Evolutionary conservation across 2,113 vertebrate genomes (phyloP).

Genomic region (Empidonax alnorum): DNA sequence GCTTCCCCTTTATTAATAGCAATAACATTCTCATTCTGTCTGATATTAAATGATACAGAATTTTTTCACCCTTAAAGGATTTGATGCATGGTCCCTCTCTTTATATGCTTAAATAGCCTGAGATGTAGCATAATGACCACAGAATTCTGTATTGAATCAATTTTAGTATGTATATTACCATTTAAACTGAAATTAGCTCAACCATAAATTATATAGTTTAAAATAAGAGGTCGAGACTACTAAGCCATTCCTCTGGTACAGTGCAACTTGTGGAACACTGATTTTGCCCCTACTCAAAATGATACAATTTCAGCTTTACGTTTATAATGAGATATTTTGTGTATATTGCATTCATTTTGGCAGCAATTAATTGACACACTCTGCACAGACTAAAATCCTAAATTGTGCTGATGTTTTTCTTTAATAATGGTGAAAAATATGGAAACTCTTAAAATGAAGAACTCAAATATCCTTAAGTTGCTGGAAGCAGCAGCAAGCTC

Average conservation of each 20-base stretch:
- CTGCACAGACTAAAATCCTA: not conserved
- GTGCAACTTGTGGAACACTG: not conserved
- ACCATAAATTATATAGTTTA: not conserved
- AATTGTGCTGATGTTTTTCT: conserved; percentile 11
- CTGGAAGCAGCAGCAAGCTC: conserved; percentile 81
- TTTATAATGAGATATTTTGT: not conserved
- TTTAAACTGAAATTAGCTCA: conserved; percentile 17
- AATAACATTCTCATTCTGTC: not conserved
- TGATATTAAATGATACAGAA: not conserved
- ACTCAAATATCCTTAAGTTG: conserved; percentile 86
- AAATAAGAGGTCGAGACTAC: not conserved
- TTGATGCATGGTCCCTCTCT: not conserved
- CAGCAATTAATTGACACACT: not conserved
- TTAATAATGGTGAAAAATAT: conserved; percentile 13
- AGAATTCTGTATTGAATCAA: not conserved
- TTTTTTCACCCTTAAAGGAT: not conserved
- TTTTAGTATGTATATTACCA: not conserved
- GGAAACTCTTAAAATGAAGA: conserved; percentile 74
- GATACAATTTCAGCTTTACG: not conserved
- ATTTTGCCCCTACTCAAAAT: not conserved
- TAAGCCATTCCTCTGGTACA: not conserved
- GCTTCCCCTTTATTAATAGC: not conserved
- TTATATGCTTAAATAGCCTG: not conserved
- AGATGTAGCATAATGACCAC: not conserved
- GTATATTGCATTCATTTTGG: not conserved